Conservation (phyloP, 2,888 invertebrate genomes). For the Stomorhina lunata region DNA sequence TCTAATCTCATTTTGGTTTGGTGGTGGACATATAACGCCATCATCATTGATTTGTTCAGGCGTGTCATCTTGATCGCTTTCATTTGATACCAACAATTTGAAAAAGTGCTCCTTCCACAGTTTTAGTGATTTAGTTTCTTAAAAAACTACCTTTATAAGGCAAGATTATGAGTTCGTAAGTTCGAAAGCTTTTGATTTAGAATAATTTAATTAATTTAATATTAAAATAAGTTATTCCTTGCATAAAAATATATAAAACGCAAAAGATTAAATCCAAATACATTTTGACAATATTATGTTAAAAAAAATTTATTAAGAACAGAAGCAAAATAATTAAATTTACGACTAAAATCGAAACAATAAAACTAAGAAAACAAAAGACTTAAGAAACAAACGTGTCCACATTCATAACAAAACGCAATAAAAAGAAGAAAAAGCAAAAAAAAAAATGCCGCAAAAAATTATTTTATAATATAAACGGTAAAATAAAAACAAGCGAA, state of each 20-base stretch:
- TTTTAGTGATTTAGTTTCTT: too few species aligned
- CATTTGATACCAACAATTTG: too few species aligned
- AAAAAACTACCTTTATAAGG: too few species aligned
- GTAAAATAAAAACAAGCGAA: slow-evolving; percentile 47
- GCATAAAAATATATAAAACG: slow-evolving; percentile 27
- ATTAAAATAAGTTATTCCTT: slow-evolving; percentile 11
- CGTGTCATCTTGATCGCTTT: too few species aligned
- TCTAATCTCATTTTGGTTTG: too few species aligned
- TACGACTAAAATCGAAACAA: background rate
- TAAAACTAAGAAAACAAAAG: slow-evolving; percentile 34
- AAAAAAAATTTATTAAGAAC: too few species aligned
- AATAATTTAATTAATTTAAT: background rate
- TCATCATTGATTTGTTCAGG: too few species aligned
- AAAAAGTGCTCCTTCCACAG: too few species aligned
- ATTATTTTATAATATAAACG: slow-evolving; percentile 35
- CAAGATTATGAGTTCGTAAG: too few species aligned
- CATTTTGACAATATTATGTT: slow-evolving; percentile 35
- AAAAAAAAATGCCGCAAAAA: slow-evolving; percentile 23
- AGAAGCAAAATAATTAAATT: background rate
- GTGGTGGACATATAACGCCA: too few species aligned
- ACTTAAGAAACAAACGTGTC: slow-evolving; percentile 53
- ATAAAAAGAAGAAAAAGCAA: background rate
- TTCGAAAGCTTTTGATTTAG: too few species aligned
- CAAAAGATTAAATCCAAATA: slow-evolving; percentile 7
- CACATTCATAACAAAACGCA: background rate